Evolutionary conservation across 2,113 vertebrate genomes (phyloP).

Genomic region (Heteronetta atricapilla): DNA sequence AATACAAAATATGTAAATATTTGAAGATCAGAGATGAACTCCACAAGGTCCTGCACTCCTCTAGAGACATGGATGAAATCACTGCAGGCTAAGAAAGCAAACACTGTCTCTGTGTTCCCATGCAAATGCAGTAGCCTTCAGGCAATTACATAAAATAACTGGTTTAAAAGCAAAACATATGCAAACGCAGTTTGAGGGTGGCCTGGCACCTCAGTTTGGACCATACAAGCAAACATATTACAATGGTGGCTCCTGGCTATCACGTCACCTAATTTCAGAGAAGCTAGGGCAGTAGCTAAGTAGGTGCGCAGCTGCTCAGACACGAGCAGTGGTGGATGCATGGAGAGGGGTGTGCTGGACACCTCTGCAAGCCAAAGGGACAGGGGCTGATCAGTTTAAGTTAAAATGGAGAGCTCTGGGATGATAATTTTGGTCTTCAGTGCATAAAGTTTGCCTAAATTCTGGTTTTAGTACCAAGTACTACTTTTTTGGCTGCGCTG

Average conservation of each 20-base stretch:
- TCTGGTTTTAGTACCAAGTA: background rate
- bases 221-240: background rate
- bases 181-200: background rate
- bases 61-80: background rate
- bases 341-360: background rate
- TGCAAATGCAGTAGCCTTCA: background rate
- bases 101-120: background rate
- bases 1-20: background rate
- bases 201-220: background rate
- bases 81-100: background rate
- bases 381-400: background rate
- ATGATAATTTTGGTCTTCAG: background rate
- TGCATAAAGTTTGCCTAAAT: background rate
- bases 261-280: background rate
- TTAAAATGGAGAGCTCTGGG: background rate
- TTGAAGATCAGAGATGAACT: background rate
- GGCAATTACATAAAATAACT: background rate
- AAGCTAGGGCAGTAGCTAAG: background rate
- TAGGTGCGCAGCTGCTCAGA: background rate
- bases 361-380: background rate
- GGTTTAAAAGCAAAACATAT: background rate
- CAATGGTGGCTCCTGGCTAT: background rate
- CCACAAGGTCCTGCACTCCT: background rate
- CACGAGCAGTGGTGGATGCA: background rate
- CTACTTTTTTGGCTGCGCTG: fast-evolving